A percentile compares a stretch with the other conserved stretches of the same genome.
These are phyloP conservation scores for Popillia japonica DNA, from an alignment of 1,140 invertebrate species.

Conservation along the genomic window DNA sequence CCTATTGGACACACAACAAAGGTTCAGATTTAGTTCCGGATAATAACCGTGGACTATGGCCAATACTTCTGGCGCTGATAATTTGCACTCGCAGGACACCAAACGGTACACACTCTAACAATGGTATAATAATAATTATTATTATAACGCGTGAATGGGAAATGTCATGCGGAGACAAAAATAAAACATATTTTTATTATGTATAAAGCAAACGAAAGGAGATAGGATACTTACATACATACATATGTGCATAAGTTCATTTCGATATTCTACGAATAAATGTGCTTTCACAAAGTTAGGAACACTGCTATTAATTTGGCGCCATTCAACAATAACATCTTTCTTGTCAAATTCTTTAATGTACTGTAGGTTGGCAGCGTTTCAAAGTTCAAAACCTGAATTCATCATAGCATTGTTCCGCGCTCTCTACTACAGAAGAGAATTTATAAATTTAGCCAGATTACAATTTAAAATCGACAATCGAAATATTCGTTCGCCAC, in stretches of 20 bases:
- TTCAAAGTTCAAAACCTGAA: no score
- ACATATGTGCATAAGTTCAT: no score
- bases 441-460: background rate
- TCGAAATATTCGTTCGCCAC: background rate
- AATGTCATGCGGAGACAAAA: background rate
- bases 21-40: conserved; percentile 56
- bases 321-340: no score
- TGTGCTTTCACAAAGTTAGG: no score
- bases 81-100: background rate
- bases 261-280: no score
- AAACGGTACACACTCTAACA: conserved; percentile 14
- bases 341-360: no score
- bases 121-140: no score
- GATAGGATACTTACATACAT: no score
- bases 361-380: no score
- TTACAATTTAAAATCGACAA: background rate
- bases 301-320: no score
- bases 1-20: conserved; percentile 43
- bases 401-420: no score
- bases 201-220: background rate
- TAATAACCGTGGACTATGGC: conserved; percentile 53
- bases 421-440: background rate
- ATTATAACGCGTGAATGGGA: no score
- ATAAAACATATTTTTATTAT: background rate
- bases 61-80: background rate